Evolutionary conservation across 2,888 invertebrate species (phyloP).

Genomic region (Callimorpha dominula): DNA sequence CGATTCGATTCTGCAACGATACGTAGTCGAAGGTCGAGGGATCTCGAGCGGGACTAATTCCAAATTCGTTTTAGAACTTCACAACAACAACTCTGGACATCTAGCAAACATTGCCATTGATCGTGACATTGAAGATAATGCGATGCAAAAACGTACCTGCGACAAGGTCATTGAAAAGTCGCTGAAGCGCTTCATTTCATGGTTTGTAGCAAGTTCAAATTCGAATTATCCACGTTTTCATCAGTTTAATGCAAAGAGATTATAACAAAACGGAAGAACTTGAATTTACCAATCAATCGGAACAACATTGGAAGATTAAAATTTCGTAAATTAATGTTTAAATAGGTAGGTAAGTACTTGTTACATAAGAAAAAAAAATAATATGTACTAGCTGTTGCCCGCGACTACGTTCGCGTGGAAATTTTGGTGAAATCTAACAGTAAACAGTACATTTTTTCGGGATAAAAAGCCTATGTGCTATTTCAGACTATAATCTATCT

Average conservation of each 20-base stretch:
- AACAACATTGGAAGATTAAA: not conserved
- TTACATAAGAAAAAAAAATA: no score
- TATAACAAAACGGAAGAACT: not conserved
- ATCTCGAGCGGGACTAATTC: conserved; percentile 74
- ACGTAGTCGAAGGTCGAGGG: conserved; percentile 78
- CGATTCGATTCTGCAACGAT: conserved; percentile 77
- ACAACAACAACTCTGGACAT: conserved; percentile 35
- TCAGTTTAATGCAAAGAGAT: not conserved
- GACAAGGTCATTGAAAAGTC: conserved; percentile 26
- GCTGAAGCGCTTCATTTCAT: not conserved
- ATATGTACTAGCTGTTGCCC: no score
- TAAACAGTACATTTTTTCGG: no score
- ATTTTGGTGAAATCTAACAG: no score
- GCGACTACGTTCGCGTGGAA: no score
- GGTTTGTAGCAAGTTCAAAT: not conserved
- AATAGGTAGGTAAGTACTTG: no score
- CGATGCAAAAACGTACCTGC: conserved; percentile 31
- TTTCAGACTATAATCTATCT: no score
- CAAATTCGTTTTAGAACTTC: conserved; percentile 71
- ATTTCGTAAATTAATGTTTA: not conserved
- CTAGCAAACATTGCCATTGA: conserved; percentile 32
- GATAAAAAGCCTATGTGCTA: no score
- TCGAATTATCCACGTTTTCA: not conserved
- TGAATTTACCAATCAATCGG: not conserved
- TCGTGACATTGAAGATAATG: conserved; percentile 46